phyloP scores from a whole-genome alignment of 2,113 vertebrate species.

The Salvator merianae region DNA sequence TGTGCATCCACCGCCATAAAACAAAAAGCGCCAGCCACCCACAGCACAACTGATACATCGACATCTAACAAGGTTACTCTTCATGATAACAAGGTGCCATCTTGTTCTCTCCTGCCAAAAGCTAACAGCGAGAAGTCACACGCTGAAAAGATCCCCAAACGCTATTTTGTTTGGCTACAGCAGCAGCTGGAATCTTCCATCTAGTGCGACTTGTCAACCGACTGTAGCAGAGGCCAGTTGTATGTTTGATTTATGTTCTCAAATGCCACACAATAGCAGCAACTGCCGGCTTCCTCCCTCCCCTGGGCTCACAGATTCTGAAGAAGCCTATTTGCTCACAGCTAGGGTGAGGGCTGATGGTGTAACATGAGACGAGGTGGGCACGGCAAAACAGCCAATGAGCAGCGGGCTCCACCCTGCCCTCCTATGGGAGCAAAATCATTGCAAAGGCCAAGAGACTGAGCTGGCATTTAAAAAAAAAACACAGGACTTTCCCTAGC shows the following conservation, averaged over 20 bases:
- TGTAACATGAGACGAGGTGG: background rate
- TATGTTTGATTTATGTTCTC: background rate
- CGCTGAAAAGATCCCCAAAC: background rate
- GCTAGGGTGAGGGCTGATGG: background rate
- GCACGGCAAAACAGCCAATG: background rate
- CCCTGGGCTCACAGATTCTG: background rate
- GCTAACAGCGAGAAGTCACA: background rate
- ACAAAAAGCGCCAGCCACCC: background rate
- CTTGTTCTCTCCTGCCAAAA: background rate
- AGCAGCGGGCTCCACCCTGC: background rate
- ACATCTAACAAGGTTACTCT: background rate
- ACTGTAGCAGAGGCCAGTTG: background rate
- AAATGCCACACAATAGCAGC: background rate
- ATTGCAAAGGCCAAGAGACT: background rate
- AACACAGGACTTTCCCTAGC: accelerated
- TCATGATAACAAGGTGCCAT: accelerated
- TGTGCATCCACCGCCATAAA: background rate
- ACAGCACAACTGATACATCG: background rate
- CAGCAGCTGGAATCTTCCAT: background rate
- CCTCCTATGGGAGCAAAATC: accelerated
- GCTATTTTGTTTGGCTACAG: too few species aligned
- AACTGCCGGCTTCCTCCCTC: background rate
- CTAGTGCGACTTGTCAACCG: too few species aligned
- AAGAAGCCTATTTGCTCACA: background rate
- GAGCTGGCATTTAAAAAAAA: background rate